A percentile compares a stretch with the other conserved stretches of the same genome.
phyloP scores from a whole-genome alignment of 2,113 vertebrate species.

The Pollachius pollachius region DNA sequence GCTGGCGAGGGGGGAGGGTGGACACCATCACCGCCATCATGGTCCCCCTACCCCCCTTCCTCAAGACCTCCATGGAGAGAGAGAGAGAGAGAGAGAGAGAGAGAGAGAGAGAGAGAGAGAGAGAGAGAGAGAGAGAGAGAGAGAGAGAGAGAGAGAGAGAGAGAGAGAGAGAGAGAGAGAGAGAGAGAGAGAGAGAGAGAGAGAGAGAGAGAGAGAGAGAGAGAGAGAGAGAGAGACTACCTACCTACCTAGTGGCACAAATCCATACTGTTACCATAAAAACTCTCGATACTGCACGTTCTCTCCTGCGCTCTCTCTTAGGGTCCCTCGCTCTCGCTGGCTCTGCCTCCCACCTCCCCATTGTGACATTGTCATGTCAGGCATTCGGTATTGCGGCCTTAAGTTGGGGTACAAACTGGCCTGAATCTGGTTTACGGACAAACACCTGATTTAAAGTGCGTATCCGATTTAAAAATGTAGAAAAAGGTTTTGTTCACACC shows the following conservation, averaged over 20 bases:
- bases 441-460: conserved; percentile 16
- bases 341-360: background rate
- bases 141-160: conserved; percentile 4
- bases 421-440: conserved; percentile 2
- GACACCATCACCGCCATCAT: background rate
- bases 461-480: background rate
- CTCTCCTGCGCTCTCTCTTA: conserved; percentile 6
- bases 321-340: conserved; percentile 12
- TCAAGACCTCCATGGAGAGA: conserved; percentile 7
- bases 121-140: background rate
- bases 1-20: background rate
- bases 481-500: too few relatives aligned
- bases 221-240: too few relatives aligned
- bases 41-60: background rate
- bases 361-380: conserved; percentile 14
- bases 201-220: too few relatives aligned
- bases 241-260: conserved; percentile 48
- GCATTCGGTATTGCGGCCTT: background rate
- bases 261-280: conserved; percentile 42
- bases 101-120: background rate
- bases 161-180: background rate
- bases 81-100: too few relatives aligned
- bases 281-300: conserved; percentile 2
- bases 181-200: too few relatives aligned
- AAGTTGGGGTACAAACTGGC: background rate